Evolutionary conservation across 2,888 invertebrate genomes (phyloP).

Genomic region (Brachylomia viminalis): DNA sequence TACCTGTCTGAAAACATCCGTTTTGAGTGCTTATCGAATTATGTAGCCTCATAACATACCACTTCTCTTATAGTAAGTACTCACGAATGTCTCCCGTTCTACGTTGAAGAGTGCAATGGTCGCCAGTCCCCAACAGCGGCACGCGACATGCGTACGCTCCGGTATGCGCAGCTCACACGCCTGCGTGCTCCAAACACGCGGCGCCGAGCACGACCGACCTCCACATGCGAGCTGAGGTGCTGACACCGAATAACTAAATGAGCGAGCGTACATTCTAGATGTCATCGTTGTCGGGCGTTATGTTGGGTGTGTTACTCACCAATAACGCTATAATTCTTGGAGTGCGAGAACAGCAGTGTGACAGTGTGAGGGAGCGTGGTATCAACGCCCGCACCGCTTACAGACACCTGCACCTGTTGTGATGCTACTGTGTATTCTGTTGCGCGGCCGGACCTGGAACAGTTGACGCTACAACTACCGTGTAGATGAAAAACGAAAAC

Average conservation of each 20-base stretch:
- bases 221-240: constrained; percentile 84
- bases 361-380: constrained; percentile 81
- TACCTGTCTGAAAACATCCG: constrained; percentile 78
- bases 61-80: constrained; percentile 56
- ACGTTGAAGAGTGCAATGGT: constrained; percentile 85
- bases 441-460: constrained; percentile 91
- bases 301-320: constrained; percentile 73
- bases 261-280: constrained; percentile 1
- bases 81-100: constrained; percentile 82
- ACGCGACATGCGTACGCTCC: constrained; percentile 80
- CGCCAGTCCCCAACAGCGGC: constrained; percentile 83
- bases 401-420: constrained; percentile 84
- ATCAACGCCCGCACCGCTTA: constrained; percentile 79
- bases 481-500: constrained; percentile 52
- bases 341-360: constrained; percentile 82
- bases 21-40: constrained; percentile 4
- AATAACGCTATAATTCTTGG: constrained; percentile 83
- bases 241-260: constrained; percentile 55
- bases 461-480: constrained; percentile 74
- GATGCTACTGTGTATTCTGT: constrained; percentile 92
- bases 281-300: background rate
- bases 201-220: constrained; percentile 84
- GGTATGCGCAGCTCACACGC: constrained; percentile 84
- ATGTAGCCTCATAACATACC: background rate
- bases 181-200: constrained; percentile 84